phyloP scores from a whole-genome alignment of 2,113 vertebrate genomes.

The Hydrochoerus hydrochaeris region DNA sequence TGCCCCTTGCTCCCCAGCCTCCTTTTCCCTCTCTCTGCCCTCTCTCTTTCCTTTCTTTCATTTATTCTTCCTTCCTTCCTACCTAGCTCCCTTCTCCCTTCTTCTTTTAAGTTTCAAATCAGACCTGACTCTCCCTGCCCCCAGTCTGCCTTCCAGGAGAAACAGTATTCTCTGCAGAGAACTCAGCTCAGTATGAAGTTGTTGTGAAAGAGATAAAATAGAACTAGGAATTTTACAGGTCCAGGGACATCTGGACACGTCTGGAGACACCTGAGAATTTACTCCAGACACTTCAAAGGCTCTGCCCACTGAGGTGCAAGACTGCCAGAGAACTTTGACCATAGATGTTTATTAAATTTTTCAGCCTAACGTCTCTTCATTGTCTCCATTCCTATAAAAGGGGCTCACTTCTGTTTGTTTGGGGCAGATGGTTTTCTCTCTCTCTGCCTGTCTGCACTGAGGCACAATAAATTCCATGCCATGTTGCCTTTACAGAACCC shows the following conservation, averaged over 20 bases:
- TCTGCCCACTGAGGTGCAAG: not conserved
- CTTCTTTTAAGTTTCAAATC: not conserved
- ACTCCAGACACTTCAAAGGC: not conserved
- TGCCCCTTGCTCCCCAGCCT: not conserved
- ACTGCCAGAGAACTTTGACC: not conserved
- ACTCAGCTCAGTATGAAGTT: not conserved
- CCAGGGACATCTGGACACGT: not conserved
- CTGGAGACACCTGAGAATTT: not conserved
- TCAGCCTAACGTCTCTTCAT: not conserved
- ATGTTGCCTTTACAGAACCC: not conserved
- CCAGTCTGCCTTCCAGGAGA: not conserved
- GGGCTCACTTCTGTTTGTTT: not conserved
- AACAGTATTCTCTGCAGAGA: not conserved
- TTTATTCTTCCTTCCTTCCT: too few relatives aligned
- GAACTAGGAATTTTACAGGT: not conserved
- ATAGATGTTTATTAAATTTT: not conserved
- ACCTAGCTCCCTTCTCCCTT: not conserved
- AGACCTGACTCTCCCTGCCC: not conserved
- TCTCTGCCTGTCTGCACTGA: not conserved
- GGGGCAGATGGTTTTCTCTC: not conserved
- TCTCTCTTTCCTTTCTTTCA: not conserved
- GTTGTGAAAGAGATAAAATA: not conserved
- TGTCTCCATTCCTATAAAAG: not conserved
- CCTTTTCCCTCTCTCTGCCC: not conserved
- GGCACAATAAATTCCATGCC: not conserved